Base-by-base conservation (phyloP, 1,140 invertebrate species). In the Camponotus floridanus region DNA sequence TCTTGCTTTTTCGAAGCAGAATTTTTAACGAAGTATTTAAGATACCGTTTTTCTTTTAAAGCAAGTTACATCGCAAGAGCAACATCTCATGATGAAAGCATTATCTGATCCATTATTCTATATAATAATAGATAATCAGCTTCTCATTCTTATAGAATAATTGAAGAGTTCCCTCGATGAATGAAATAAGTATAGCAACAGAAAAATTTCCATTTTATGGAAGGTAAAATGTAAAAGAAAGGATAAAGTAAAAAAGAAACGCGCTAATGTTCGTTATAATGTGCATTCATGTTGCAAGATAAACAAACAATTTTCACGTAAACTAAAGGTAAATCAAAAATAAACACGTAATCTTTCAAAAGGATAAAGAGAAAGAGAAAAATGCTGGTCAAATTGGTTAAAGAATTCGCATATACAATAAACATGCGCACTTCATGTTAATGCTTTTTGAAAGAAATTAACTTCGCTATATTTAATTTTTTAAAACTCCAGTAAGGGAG, bases 21-120 rank as follows among this genome's bases (percentile, higher is more conserved):
- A 81, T 73, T 31, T 83, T 73, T 48, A 73, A 45, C 67, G 26
- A 45, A 61, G 33, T 80, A 73, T 57, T 61, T 73, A 73, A 73
- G 73, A 61, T 74, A 61, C 6, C 51, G 51, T 74, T 74, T 62
- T 55, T 61, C 48, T 73, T 48, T 62, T 62, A 48, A 61, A 83
- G 55, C 31, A n/a, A 36, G 39, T 33, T 81, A 59, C 26, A 62
- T 61, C 8, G 8, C 48, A 36, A 8, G n/a, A 65, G 21, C 39
- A 73, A 70, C 65, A 71, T 68, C n/a, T 79, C 33, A 5, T 45
- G 36, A 57, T 70, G 70, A 62, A 57, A 73, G 13, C 18, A 11
- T 61, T 26, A 26, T 26, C 39, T 4, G 4, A 61, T 73, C n/a
- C 73, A 70, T 80, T 80, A 80, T 80, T 57, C 51, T 42, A 21